These are phyloP conservation scores for Nematostella vectensis DNA, from an alignment of 92 coral and sea anemone species.

Conservation along the genomic window DNA sequence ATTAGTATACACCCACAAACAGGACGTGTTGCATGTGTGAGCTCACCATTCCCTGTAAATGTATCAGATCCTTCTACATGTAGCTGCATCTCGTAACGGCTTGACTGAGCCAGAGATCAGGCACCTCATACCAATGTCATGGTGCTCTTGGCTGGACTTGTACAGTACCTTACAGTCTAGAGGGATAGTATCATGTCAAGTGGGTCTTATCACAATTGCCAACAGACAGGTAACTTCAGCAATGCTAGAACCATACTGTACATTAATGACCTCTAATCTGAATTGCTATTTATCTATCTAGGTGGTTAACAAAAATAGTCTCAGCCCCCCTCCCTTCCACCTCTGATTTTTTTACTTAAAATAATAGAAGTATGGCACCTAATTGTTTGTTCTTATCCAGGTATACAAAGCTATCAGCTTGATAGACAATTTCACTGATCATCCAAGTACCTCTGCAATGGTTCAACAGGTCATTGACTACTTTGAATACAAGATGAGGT, in stretches of 20 bases:
- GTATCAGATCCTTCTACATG: constrained; percentile 56
- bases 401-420: constrained; percentile 40
- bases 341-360: no score
- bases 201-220: constrained; percentile 55
- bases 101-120: constrained; percentile 71
- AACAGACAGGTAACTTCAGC: constrained; percentile 65
- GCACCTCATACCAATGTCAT: constrained; percentile 56
- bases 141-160: constrained; percentile 77
- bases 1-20: no score
- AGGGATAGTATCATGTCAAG: constrained; percentile 43
- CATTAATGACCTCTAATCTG: no score
- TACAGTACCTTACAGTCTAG: constrained; percentile 26
- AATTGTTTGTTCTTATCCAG: constrained; percentile 16
- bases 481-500: constrained; percentile 54
- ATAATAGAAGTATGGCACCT: no score
- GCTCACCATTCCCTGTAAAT: no score
- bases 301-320: no score
- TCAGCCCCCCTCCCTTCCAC: no score
- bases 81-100: constrained; percentile 76
- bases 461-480: constrained; percentile 24
- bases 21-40: no score
- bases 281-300: no score
- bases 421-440: constrained; percentile 31
- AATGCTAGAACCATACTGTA: no score
- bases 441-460: constrained; percentile 24